A percentile compares a stretch with the other conserved stretches of the same genome.
Conservation (phyloP, 2,888 invertebrate genomes). For the Embidobia sp. region DNA sequence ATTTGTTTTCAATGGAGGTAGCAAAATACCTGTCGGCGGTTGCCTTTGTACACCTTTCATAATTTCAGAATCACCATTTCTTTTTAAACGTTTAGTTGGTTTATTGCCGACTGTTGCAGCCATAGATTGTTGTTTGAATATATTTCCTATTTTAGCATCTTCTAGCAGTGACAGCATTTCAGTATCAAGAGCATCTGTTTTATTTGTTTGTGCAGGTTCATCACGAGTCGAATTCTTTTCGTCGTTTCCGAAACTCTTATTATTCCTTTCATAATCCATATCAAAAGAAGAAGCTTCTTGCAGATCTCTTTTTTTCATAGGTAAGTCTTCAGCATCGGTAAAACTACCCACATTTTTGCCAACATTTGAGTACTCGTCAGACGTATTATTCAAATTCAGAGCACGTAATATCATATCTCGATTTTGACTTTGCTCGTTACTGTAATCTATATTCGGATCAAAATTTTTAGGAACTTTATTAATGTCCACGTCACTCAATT, state of each 20-base stretch:
- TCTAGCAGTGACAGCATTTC: slow-evolving; percentile 25
- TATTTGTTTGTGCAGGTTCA: background rate
- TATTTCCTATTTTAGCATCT: slow-evolving; percentile 67
- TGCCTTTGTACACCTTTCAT: slow-evolving; percentile 78
- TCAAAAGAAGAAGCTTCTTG: slow-evolving; percentile 18
- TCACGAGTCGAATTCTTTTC: background rate
- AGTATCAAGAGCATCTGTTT: background rate
- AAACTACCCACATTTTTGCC: slow-evolving; percentile 67
- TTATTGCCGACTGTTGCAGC: slow-evolving; percentile 62
- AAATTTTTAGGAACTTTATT: slow-evolving; percentile 63
- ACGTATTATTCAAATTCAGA: background rate
- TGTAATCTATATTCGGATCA: slow-evolving; percentile 73
- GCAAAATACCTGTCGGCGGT: slow-evolving; percentile 77
- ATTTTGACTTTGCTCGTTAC: slow-evolving; percentile 67
- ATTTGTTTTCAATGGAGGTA: slow-evolving; percentile 79
- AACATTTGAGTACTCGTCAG: slow-evolving; percentile 41
- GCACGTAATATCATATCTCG: slow-evolving; percentile 1
- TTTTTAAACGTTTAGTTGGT: too few relatives aligned
- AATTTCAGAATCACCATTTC: slow-evolving; percentile 66
- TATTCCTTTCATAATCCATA: slow-evolving; percentile 24
- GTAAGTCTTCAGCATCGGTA: slow-evolving; percentile 63
- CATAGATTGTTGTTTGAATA: slow-evolving; percentile 70
- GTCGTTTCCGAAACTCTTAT: background rate
- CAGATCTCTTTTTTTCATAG: slow-evolving; percentile 31
- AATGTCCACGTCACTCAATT: slow-evolving; percentile 25